These are phyloP conservation scores for Chrysochloris asiatica DNA, from an alignment of 2,113 vertebrate genomes.

Conservation along the genomic window DNA sequence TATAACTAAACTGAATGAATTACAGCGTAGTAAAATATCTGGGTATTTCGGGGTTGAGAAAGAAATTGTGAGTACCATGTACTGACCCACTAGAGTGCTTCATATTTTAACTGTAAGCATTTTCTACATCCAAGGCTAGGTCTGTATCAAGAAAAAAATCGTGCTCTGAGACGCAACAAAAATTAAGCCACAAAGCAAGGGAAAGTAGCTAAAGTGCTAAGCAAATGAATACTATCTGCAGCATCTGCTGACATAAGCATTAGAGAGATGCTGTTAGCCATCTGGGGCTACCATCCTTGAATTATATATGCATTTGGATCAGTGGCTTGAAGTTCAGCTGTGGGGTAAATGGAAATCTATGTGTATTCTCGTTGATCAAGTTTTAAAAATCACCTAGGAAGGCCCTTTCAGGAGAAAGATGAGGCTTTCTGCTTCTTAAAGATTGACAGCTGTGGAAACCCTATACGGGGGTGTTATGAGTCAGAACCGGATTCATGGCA, in stretches of 20 bases:
- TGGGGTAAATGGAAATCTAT: neutral
- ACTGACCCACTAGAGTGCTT: neutral
- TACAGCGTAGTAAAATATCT: neutral
- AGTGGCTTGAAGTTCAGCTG: constrained; percentile 18
- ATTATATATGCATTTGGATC: neutral
- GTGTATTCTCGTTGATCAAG: neutral
- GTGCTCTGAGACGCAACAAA: neutral
- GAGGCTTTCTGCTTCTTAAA: neutral
- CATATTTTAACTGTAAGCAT: neutral
- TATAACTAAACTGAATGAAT: neutral
- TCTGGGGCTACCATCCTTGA: neutral
- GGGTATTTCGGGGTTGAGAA: constrained; percentile 19
- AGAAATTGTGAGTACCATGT: neutral
- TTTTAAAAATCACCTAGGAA: neutral
- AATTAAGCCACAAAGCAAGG: constrained; percentile 34
- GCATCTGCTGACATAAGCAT: neutral
- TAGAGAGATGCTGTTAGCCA: neutral
- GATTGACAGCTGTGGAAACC: too few species aligned
- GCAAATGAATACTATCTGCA: neutral
- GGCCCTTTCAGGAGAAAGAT: too few species aligned
- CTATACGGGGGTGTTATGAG: too few species aligned
- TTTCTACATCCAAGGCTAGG: neutral
- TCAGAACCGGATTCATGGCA: too few species aligned
- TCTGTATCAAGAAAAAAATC: neutral
- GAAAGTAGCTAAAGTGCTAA: neutral